Conservation (phyloP, 2,888 invertebrate species). For the Conchocele bisecta region DNA sequence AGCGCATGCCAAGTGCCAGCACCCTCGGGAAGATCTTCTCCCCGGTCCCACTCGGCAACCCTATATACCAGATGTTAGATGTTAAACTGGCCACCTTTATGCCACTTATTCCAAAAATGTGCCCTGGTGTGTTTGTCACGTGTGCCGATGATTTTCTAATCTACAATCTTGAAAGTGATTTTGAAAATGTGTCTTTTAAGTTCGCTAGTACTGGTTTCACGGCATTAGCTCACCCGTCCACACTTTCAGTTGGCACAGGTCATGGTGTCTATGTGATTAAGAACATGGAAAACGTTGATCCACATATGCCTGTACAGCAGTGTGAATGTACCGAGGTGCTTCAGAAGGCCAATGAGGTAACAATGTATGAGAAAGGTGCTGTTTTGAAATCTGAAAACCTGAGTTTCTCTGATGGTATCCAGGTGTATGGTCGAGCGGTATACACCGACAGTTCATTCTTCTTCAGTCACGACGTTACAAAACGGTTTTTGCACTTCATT, state of each 20-base stretch:
- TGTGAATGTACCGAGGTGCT: constrained; percentile 82
- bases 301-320: constrained; percentile 62
- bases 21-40: constrained; percentile 84
- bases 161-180: constrained; percentile 69
- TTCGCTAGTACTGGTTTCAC: constrained; percentile 81
- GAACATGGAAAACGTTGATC: constrained; percentile 61
- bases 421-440: constrained; percentile 69
- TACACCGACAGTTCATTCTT: constrained; percentile 84
- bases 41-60: constrained; percentile 80
- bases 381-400: constrained; percentile 66
- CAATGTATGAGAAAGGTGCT: constrained; percentile 81
- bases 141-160: constrained; percentile 84
- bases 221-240: constrained; percentile 83
- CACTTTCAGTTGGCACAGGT: constrained; percentile 80
- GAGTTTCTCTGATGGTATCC: constrained; percentile 63
- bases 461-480: constrained; percentile 80
- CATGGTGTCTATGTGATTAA: constrained; percentile 84
- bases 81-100: constrained; percentile 83
- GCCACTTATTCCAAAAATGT: constrained; percentile 82
- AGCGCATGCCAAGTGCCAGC: constrained; percentile 83
- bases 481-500: constrained; percentile 79
- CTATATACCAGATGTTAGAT: constrained; percentile 83
- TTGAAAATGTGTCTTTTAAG: constrained; percentile 55
- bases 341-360: constrained; percentile 82
- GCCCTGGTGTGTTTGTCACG: constrained; percentile 82